Percentiles rank a stretch among this genome's conserved stretches.
Evolutionary conservation across 2,888 invertebrate genomes (phyloP).

Genomic region (Chloroclystis v-ata): DNA sequence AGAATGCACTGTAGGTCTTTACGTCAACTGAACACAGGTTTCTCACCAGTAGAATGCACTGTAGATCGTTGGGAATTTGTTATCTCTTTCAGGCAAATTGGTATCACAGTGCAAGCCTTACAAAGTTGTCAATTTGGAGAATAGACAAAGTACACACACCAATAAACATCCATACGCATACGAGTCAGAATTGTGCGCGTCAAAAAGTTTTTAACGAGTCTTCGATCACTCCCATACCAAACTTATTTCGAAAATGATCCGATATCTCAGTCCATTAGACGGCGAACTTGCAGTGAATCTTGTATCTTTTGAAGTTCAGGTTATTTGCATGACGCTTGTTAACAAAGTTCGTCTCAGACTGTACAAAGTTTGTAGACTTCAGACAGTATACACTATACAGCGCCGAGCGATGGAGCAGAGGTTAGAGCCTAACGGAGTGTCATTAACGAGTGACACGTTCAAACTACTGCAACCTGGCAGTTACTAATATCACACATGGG

Average conservation of each 20-base stretch:
- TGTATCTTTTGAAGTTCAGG: slow-evolving; percentile 14
- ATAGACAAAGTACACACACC: no score
- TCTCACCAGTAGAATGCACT: no score
- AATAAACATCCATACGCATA: no score
- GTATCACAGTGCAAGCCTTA: no score
- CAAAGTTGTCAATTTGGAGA: no score
- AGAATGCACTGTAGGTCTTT: no score
- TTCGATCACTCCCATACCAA: background rate
- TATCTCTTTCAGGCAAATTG: no score
- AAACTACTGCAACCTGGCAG: slow-evolving; percentile 19
- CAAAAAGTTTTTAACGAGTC: slow-evolving; percentile 2
- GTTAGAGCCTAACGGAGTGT: slow-evolving; percentile 24
- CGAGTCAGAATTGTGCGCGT: background rate
- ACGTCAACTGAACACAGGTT: no score
- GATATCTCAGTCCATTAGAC: slow-evolving; percentile 7
- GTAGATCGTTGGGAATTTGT: no score
- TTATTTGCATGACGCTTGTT: slow-evolving; percentile 20
- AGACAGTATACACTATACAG: no score
- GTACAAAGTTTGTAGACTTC: no score
- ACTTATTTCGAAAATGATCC: slow-evolving; percentile 13
- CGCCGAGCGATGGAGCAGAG: slow-evolving; percentile 25
- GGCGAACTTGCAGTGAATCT: slow-evolving; percentile 13
- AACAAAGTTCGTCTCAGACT: slow-evolving; percentile 10
- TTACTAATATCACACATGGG: background rate
- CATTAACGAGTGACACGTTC: slow-evolving; percentile 27